phyloP scores from a whole-genome alignment of 2,888 invertebrate genomes.

The Cremastinae sp. region DNA sequence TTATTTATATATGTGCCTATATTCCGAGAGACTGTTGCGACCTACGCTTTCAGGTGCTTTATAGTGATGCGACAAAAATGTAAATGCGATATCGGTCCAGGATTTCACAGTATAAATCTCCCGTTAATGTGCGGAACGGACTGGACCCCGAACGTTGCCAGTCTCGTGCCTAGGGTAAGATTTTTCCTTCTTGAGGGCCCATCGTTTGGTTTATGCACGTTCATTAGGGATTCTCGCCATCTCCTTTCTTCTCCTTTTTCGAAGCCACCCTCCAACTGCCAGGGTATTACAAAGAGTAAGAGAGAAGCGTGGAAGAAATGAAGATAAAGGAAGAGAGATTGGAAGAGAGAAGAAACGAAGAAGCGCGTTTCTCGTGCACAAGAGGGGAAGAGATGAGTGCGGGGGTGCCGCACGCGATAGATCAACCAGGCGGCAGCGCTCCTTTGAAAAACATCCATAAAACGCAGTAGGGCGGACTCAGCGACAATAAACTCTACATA shows the following conservation, averaged over 20 bases:
- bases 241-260: conserved; percentile 38
- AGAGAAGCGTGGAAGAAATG: too few relatives aligned
- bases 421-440: conserved; percentile 79
- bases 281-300: too few relatives aligned
- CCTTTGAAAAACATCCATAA: conserved; percentile 81
- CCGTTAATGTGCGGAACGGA: conserved; percentile 77
- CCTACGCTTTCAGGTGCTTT: conserved; percentile 70
- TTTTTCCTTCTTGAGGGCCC: conserved; percentile 28
- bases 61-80: conserved; percentile 80
- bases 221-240: conserved; percentile 73
- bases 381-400: conserved; percentile 57
- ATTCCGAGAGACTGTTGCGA: conserved; percentile 23
- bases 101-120: conserved; percentile 78
- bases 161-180: conserved; percentile 19
- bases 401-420: conserved; percentile 75
- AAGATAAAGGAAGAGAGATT: too few relatives aligned
- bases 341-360: conserved; percentile 51
- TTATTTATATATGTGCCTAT: conserved; percentile 35
- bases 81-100: conserved; percentile 78
- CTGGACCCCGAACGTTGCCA: conserved; percentile 58
- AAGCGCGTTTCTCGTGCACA: conserved; percentile 50
- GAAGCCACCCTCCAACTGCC: background rate
- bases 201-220: conserved; percentile 67
- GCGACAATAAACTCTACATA: conserved; percentile 81
- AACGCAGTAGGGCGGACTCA: conserved; percentile 81